A percentile compares a stretch with the other conserved stretches of the same genome.
Evolutionary conservation across 2,797 vertebrate genomes (phyloP).

Genomic region (Aplochiton taeniatus): DNA sequence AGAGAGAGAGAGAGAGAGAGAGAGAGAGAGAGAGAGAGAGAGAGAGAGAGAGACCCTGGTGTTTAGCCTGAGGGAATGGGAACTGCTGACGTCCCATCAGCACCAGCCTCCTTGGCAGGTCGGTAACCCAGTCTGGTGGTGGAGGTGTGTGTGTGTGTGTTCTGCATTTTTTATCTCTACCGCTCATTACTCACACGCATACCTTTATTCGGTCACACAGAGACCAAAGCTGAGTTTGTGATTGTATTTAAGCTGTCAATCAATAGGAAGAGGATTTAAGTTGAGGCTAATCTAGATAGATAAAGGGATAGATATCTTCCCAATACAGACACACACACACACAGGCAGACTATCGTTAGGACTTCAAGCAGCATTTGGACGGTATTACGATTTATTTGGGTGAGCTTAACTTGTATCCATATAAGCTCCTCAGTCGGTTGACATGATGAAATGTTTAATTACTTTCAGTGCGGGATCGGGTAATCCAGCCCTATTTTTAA

Average conservation of each 20-base stretch:
- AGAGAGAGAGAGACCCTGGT: slow-evolving; percentile 35
- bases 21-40: slow-evolving; percentile 27
- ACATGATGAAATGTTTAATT: too few relatives aligned
- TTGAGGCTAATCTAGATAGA: slow-evolving; percentile 17
- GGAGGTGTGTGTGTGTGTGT: slow-evolving; percentile 1
- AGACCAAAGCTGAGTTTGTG: slow-evolving; percentile 23
- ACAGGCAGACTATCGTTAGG: slow-evolving; percentile 3
- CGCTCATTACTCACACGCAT: slow-evolving; percentile 1
- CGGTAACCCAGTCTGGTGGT: slow-evolving; percentile 22
- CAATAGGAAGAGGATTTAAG: slow-evolving; percentile 38
- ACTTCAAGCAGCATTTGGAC: slow-evolving; percentile 20
- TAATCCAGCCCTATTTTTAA: too few relatives aligned
- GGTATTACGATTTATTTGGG: too few relatives aligned
- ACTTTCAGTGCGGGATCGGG: too few relatives aligned
- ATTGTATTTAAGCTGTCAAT: slow-evolving; percentile 20
- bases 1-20: slow-evolving; percentile 32
- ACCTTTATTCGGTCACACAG: slow-evolving; percentile 16
- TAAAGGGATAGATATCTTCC: not conserved
- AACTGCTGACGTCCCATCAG: slow-evolving; percentile 47
- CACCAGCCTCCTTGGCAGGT: slow-evolving; percentile 40
- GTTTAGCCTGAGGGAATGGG: slow-evolving; percentile 55
- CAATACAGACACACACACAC: not conserved
- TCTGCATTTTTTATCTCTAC: not conserved
- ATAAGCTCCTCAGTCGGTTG: too few relatives aligned
- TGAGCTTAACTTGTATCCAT: too few relatives aligned